phyloP scores from a whole-genome alignment of 64 coral and sea anemone species.

The Montipora efflorescens region DNA sequence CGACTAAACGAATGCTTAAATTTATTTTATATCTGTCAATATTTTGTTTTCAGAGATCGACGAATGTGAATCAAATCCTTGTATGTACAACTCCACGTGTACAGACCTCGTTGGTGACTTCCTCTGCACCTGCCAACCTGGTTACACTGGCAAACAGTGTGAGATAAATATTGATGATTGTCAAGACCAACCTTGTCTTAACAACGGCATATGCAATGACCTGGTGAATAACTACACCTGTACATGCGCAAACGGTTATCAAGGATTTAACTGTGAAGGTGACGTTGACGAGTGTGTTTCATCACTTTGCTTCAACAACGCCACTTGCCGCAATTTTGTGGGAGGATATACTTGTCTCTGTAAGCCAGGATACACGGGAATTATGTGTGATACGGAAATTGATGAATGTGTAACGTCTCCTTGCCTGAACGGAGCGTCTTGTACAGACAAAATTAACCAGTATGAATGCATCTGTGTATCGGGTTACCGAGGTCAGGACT shows the following conservation, averaged over 20 bases:
- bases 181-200: conserved; percentile 65
- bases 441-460: conserved; percentile 23
- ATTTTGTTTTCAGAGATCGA: conserved; percentile 57
- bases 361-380: conserved; percentile 6
- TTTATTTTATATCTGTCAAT: neutral
- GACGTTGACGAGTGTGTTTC: conserved; percentile 27
- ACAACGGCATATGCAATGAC: conserved; percentile 75
- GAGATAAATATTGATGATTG: conserved; percentile 74
- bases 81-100: conserved; percentile 48
- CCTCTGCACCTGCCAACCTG: conserved; percentile 49
- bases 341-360: conserved; percentile 1
- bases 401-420: neutral
- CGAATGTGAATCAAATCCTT: conserved; percentile 72
- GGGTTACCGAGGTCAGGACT: conserved; percentile 51
- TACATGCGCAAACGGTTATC: conserved; percentile 52
- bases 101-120: conserved; percentile 61
- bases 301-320: conserved; percentile 1
- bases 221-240: conserved; percentile 73
- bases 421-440: conserved; percentile 19
- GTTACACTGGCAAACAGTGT: conserved; percentile 68
- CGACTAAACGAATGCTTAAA: neutral
- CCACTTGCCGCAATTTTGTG: neutral
- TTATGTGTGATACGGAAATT: neutral
- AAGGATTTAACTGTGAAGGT: conserved; percentile 57
- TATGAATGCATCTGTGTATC: conserved; percentile 53